phyloP scores from a whole-genome alignment of 2,797 vertebrate genomes.

The Masticophis lateralis region DNA sequence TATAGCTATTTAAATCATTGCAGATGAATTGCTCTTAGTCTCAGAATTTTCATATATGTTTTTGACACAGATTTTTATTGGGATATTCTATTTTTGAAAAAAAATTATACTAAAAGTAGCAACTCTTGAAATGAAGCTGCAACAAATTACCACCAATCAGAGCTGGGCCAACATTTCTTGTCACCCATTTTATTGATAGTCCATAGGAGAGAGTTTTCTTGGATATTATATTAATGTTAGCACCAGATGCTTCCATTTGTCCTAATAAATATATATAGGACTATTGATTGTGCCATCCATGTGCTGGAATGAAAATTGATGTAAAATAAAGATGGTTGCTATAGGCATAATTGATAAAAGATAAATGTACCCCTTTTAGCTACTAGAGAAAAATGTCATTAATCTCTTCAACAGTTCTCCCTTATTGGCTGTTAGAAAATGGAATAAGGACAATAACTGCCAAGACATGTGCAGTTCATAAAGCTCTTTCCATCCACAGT shows the following conservation, averaged over 20 bases:
- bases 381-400: background rate
- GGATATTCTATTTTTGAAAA: background rate
- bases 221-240: background rate
- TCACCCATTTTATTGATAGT: background rate
- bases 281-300: background rate
- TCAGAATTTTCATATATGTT: background rate
- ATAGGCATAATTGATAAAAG: conserved; percentile 32
- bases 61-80: background rate
- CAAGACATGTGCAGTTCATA: background rate
- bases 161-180: background rate
- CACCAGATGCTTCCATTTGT: background rate
- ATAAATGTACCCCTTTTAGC: conserved; percentile 33
- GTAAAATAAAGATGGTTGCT: conserved; percentile 27
- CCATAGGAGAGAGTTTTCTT: background rate
- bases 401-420: conserved; percentile 21
- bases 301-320: background rate
- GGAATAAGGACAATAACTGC: background rate
- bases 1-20: background rate
- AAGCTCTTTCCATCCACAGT: conserved; percentile 8
- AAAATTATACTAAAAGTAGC: too few relatives aligned
- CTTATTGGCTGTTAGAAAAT: conserved; percentile 32
- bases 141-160: background rate
- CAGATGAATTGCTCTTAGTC: background rate
- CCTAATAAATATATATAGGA: background rate
- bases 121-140: background rate